Base-by-base conservation (phyloP, 2,797 vertebrate genomes). In the Syngnathus acus region DNA sequence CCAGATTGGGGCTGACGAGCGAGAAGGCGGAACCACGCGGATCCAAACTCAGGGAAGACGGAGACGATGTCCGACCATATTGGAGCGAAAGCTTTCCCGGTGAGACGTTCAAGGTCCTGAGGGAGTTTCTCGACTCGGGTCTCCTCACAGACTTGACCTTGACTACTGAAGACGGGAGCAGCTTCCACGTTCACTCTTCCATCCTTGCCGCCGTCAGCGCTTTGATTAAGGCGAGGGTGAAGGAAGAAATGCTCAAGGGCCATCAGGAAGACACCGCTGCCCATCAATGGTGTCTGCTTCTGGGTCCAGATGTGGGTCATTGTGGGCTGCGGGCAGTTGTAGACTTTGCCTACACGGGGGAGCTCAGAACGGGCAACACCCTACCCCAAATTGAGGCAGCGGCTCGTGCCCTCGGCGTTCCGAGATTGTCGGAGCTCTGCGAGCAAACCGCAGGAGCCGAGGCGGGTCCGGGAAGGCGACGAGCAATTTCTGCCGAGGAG, bases 331-430 rank as follows among this genome's bases (percentile, higher is more conserved):
- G 65, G 58, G 88, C 85, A 5, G 70, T 92, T 21, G 23, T 92
- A 65, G 83, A 91, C 58, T 92, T 92, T 72, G 90, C 90, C 55
- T 93, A 93, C 77, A 88, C 85, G 32, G 91, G 92, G 13, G 63
- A 26, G 23, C 9, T 61, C 23, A n/a, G 13, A 14, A 23, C 1
- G 26, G 59, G 39, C 14, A 19, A 42, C 39, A 64, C 87, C 16
- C 45, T 51, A 19, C 68, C 70, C 67, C 60, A 86, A 14, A 83
- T 67, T 39, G 71, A 68, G 57, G 68, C 69, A 7, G 84, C 88
- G 51, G 91, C 89, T 69, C 38, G 68, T 9, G 62, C 67, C 0
- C 65, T 93, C 47, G 82, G 69, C 16, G 79, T 82, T 5, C 64
- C 68, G 5, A 77, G 82, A 69, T 53, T 92, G 19, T 14, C 89